Conservation (phyloP, 2,888 invertebrate genomes). For the Rhagium mordax region DNA sequence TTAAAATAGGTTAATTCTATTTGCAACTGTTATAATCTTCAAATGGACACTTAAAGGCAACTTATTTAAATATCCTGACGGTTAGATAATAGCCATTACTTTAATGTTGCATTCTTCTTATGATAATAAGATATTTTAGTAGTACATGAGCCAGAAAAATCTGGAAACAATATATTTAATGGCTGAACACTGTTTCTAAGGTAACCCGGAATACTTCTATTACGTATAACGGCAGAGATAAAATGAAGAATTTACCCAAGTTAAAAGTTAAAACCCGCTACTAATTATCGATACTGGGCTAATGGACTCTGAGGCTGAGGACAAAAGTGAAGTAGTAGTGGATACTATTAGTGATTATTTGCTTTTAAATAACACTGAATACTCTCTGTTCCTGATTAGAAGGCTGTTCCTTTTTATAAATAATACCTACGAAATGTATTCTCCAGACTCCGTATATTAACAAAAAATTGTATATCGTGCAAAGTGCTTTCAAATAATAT, state of each 20-base stretch:
- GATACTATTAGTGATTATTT: not conserved
- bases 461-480: no score
- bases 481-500: no score
- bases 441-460: no score
- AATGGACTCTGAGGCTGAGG: not conserved
- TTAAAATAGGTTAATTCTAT: not conserved
- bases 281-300: not conserved
- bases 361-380: not conserved
- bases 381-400: no score
- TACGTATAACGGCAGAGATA: not conserved
- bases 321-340: no score
- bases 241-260: not conserved
- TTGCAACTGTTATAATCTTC: slow-evolving; percentile 6
- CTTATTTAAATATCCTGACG: slow-evolving; percentile 7
- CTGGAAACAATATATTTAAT: not conserved
- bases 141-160: not conserved
- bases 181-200: not conserved
- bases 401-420: no score
- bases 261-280: not conserved
- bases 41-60: slow-evolving; percentile 16
- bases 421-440: no score
- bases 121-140: slow-evolving; percentile 4
- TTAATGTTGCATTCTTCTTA: slow-evolving; percentile 18
- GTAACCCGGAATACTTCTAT: slow-evolving; percentile 2
- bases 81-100: slow-evolving; percentile 17